phyloP scores from a whole-genome alignment of 2,797 vertebrate species.

The Clarias pachynema region DNA sequence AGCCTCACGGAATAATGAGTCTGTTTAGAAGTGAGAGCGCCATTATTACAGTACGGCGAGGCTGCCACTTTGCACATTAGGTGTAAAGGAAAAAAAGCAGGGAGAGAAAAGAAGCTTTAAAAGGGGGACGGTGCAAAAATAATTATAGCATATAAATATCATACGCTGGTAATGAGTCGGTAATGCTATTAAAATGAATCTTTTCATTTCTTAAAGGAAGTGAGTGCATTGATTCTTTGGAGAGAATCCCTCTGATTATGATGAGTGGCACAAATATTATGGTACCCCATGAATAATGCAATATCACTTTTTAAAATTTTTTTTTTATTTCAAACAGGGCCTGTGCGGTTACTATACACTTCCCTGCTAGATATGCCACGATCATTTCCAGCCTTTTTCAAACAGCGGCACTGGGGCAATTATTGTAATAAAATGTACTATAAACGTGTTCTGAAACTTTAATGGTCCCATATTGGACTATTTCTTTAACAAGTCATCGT shows the following conservation, averaged over 20 bases:
- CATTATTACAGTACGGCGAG: conserved; percentile 34
- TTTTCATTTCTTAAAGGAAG: background rate
- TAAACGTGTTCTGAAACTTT: background rate
- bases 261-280: conserved; percentile 49
- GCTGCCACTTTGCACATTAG: conserved; percentile 29
- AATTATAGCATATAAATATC: background rate
- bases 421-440: background rate
- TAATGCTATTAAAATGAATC: background rate
- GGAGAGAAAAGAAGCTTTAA: background rate
- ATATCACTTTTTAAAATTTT: conserved; percentile 52
- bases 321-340: background rate
- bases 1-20: conserved; percentile 44
- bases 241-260: conserved; percentile 19
- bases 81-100: conserved; percentile 17
- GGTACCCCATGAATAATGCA: conserved; percentile 59
- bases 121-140: background rate
- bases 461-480: background rate
- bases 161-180: background rate
- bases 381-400: background rate
- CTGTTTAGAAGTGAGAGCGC: conserved; percentile 36
- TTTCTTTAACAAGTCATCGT: too few relatives aligned
- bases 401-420: background rate
- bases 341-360: background rate
- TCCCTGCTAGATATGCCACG: background rate
- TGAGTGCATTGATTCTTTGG: background rate